Evolutionary conservation across 2,113 vertebrate species (phyloP).

Genomic region (Martes martes): DNA sequence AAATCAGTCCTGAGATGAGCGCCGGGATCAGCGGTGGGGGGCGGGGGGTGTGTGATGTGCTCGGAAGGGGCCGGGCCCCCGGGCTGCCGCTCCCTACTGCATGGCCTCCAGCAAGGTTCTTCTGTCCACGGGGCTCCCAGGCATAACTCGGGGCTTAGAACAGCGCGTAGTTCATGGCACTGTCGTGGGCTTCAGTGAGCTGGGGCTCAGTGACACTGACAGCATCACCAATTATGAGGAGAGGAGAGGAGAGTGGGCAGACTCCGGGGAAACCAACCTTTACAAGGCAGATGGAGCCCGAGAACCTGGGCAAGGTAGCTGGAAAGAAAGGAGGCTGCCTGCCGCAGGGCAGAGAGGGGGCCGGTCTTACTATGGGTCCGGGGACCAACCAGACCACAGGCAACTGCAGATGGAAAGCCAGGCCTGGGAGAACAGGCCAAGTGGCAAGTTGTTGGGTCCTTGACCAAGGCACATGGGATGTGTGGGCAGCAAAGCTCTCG

Average conservation of each 20-base stretch:
- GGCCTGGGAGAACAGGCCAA: neutral
- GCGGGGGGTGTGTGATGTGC: neutral
- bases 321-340: neutral
- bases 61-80: neutral
- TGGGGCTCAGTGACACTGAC: neutral
- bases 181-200: neutral
- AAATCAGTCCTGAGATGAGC: neutral
- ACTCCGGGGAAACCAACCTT: neutral
- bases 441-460: neutral
- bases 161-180: neutral
- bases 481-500: neutral
- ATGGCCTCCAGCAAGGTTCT: neutral
- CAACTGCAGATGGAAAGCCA: neutral
- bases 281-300: neutral
- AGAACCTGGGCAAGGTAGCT: fast-evolving
- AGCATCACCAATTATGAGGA: neutral
- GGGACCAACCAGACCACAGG: neutral
- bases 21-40: neutral
- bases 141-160: no score
- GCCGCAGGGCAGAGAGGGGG: neutral
- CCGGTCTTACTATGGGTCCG: neutral
- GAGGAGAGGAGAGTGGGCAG: neutral
- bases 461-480: neutral
- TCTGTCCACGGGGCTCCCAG: neutral
- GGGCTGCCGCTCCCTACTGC: neutral